Base-by-base conservation (phyloP, 2,113 vertebrate species). In the Dasyornis broadbenti region DNA sequence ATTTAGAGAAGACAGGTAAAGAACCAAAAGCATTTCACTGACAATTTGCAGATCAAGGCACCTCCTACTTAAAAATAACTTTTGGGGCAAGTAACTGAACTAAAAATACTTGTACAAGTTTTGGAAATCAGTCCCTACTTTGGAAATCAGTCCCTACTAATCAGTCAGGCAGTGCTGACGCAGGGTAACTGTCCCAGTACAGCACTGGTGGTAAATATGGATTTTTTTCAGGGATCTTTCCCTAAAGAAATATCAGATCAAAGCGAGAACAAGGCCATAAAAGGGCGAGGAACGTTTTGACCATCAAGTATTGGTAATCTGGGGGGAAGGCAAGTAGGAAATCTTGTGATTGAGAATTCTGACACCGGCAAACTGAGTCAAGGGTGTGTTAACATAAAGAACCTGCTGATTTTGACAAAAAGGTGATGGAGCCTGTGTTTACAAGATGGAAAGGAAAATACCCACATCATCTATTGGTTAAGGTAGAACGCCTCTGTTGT, bases 1-100 rank as follows among this genome's bases (percentile, higher is more conserved):
- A 42, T 50, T 86, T 87, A 31, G 76, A 73, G 59, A 30, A 83
- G 47, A 57, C 39, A 79, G 65, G 53, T 79, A 54, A 85, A 84
- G 49, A 89, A 93, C 69, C 75, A 91, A 92, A 95, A 82, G 73
- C 70, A 26, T 93, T 87, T 90, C 54, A 68, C 57, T 57, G 70
- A 75, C 45, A 79, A 26, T 45, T 44, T 64, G 44, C 33, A 72
- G 87, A 87, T 91, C 69, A 95, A 94, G 71, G 63, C 37, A 89
- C 44, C 47, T 64, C n/a, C 61, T 71, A 35, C 52, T 68, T 50
- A 81, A 81, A 91, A 56, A 86, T 81, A 91, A 75, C 33, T 50
- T 31, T 52, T 5, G 17, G 44, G 57, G 76, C 35, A 66, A 87
- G 73, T 33, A 87, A 91, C 9, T 82, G 73, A 86, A 91, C 69